Conservation (phyloP, 1,140 invertebrate genomes). For the Drosophila guanche region DNA sequence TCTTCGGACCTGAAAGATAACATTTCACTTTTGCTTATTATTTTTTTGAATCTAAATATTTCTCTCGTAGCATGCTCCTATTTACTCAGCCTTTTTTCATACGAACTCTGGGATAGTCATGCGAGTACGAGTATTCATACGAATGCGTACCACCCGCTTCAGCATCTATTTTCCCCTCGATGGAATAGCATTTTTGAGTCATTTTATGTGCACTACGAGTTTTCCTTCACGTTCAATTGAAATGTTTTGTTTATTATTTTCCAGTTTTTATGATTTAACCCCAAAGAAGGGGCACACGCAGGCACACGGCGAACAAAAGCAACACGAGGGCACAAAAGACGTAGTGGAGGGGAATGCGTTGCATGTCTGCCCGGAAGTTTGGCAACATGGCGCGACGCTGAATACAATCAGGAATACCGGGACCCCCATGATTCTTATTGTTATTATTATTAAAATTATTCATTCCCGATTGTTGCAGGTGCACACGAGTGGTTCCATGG, state of each 20-base stretch:
- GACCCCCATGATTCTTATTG: constrained; percentile 46
- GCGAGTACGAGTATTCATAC: neutral
- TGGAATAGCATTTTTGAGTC: constrained; percentile 52
- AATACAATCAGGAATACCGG: neutral
- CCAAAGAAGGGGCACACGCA: constrained; percentile 37
- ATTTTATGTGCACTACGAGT: constrained; percentile 74
- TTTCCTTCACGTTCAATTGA: constrained; percentile 81
- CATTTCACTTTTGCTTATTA: constrained; percentile 11
- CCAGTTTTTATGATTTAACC: constrained; percentile 79
- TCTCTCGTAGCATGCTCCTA: constrained; percentile 29
- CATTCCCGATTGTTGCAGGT: constrained; percentile 53
- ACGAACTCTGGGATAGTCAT: constrained; percentile 52
- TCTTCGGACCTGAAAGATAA: no score
- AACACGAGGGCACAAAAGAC: constrained; percentile 23
- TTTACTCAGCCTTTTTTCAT: constrained; percentile 66
- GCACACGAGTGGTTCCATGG: constrained; percentile 27
- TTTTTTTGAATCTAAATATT: constrained; percentile 30
- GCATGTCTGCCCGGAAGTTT: constrained; percentile 71
- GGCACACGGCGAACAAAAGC: constrained; percentile 13
- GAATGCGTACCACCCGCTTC: neutral
- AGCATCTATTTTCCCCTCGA: constrained; percentile 2
- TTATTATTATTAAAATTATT: constrained; percentile 48
- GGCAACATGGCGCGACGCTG: constrained; percentile 43
- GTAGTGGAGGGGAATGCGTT: constrained; percentile 16
- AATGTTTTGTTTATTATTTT: constrained; percentile 80